A percentile compares a stretch with the other conserved stretches of the same genome.
These are phyloP conservation scores for Proales similis DNA, from an alignment of 1,140 invertebrate genomes.

Conservation along the genomic window DNA sequence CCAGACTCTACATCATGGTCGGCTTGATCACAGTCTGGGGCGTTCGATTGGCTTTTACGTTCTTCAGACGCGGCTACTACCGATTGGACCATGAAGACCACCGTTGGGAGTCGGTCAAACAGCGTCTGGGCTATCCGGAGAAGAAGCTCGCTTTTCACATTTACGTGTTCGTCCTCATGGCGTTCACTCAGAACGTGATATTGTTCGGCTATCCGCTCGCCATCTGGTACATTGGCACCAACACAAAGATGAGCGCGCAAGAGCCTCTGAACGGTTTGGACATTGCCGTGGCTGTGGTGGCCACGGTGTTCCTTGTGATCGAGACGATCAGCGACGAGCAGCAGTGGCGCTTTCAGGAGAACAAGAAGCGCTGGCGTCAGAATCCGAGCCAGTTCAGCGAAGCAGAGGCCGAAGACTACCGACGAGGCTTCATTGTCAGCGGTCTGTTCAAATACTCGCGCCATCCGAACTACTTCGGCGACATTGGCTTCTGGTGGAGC, in stretches of 20 bases:
- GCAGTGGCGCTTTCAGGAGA: slow-evolving; percentile 27
- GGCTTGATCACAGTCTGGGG: slow-evolving; percentile 25
- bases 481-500: slow-evolving; percentile 27
- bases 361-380: slow-evolving; percentile 7
- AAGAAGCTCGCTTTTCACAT: slow-evolving; percentile 24
- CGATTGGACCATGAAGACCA: slow-evolving; percentile 27
- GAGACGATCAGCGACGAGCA: slow-evolving; percentile 31
- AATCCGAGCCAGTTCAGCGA: background rate
- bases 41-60: slow-evolving; percentile 14
- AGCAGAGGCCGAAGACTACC: slow-evolving; percentile 6
- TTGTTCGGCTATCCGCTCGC: slow-evolving; percentile 19
- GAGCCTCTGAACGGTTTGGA: no score
- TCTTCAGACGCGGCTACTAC: slow-evolving; percentile 19
- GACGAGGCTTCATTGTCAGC: slow-evolving; percentile 26
- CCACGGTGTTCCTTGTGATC: background rate
- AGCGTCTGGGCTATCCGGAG: slow-evolving; percentile 24
- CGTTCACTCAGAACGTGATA: slow-evolving; percentile 20
- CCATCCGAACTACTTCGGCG: slow-evolving; percentile 36
- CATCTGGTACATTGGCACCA: slow-evolving; percentile 21
- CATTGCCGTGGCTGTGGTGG: no score
- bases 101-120: slow-evolving; percentile 22
- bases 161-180: slow-evolving; percentile 29
- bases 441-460: slow-evolving; percentile 36
- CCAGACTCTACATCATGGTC: slow-evolving; percentile 1
- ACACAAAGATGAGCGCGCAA: no score